phyloP scores from a whole-genome alignment of 2,113 vertebrate species.

The Chloropsis cyanopogon region DNA sequence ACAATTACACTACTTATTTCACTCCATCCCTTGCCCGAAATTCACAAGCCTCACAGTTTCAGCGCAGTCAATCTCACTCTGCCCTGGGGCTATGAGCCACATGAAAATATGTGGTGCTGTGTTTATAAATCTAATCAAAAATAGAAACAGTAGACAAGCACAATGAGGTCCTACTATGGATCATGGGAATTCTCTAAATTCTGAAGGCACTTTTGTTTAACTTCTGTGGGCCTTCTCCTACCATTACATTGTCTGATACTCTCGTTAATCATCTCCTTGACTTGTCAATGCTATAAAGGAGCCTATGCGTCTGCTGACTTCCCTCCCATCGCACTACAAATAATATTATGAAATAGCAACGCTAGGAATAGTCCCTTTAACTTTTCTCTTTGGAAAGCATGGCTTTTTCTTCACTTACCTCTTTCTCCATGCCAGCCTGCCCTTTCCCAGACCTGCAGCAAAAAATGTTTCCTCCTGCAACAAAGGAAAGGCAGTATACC shows the following conservation, averaged over 20 bases:
- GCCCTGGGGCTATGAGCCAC: slow-evolving; percentile 73
- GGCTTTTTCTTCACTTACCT: slow-evolving; percentile 56
- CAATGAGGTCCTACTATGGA: slow-evolving; percentile 84
- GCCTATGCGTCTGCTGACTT: slow-evolving; percentile 77
- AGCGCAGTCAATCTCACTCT: slow-evolving; percentile 71
- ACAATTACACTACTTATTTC: slow-evolving; percentile 84
- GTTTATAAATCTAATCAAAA: slow-evolving; percentile 84
- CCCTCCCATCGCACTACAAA: slow-evolving; percentile 59
- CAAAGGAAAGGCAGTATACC: not conserved
- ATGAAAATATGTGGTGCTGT: slow-evolving; percentile 83
- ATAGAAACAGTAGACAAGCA: slow-evolving; percentile 83
- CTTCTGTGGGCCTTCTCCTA: slow-evolving; percentile 77
- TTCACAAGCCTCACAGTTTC: slow-evolving; percentile 77
- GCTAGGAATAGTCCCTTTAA: slow-evolving; percentile 29
- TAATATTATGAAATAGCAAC: slow-evolving; percentile 67
- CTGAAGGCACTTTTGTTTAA: slow-evolving; percentile 93
- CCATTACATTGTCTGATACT: slow-evolving; percentile 71
- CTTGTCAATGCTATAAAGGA: slow-evolving; percentile 76
- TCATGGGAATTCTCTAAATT: slow-evolving; percentile 89
- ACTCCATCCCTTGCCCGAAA: slow-evolving; percentile 73
- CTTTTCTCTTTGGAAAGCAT: not conserved
- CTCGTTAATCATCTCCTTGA: slow-evolving; percentile 82
- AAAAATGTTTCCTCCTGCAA: slow-evolving; percentile 33
- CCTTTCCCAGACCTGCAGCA: slow-evolving; percentile 25
- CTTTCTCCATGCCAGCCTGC: slow-evolving; percentile 52